Evolutionary conservation across 2,113 vertebrate genomes (phyloP).

Genomic region (Tachycineta bicolor): DNA sequence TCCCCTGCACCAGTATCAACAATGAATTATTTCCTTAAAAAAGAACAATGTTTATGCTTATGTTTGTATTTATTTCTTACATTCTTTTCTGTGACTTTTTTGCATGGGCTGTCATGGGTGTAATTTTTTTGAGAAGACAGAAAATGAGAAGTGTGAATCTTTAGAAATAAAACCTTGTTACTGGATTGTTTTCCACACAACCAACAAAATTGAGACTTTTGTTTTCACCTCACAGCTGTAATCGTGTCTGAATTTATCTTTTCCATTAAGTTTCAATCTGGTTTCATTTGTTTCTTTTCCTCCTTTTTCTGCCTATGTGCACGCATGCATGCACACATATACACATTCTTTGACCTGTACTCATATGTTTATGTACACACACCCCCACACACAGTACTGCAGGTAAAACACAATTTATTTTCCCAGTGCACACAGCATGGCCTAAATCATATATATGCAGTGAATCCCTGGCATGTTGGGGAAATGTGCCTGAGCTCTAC

Average conservation of each 20-base stretch:
- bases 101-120: not conserved
- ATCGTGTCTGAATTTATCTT: constrained; percentile 17
- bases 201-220: not conserved
- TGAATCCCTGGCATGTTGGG: not conserved
- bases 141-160: not conserved
- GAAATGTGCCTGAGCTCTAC: not conserved
- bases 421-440: not conserved
- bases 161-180: not conserved
- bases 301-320: not conserved
- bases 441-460: not conserved
- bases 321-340: too few relatives aligned
- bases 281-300: not conserved
- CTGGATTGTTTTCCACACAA: not conserved
- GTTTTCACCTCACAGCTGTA: constrained; percentile 7
- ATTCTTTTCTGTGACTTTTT: not conserved
- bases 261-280: not conserved
- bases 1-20: not conserved
- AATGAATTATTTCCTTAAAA: not conserved
- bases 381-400: not conserved
- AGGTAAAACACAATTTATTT: not conserved
- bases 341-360: not conserved
- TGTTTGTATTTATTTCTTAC: not conserved
- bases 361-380: accelerated
- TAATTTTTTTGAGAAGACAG: not conserved
- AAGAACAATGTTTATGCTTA: not conserved